phyloP scores from a whole-genome alignment of 2,888 invertebrate genomes.

The Unio pictorum region DNA sequence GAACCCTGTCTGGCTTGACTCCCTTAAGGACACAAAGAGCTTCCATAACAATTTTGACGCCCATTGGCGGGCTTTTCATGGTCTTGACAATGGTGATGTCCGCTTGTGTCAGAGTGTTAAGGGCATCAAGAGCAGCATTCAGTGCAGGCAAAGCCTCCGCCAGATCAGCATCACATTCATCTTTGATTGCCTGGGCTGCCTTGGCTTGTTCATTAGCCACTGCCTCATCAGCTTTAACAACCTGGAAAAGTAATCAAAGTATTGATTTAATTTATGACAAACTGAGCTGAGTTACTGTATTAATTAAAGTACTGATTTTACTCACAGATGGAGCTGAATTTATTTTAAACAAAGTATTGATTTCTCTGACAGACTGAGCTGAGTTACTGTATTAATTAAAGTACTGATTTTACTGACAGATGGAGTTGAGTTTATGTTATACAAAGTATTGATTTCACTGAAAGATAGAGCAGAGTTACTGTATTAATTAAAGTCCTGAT shows the following conservation, averaged over 20 bases:
- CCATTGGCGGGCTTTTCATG: conserved; percentile 71
- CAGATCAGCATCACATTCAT: conserved; percentile 72
- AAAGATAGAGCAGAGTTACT: too few species aligned
- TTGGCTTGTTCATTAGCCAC: conserved; percentile 80
- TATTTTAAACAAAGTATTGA: too few species aligned
- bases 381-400: too few species aligned
- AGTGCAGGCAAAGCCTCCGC: conserved; percentile 72
- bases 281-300: too few species aligned
- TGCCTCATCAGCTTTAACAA: conserved; percentile 94
- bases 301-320: too few species aligned
- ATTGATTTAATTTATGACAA: background rate
- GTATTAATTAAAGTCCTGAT: too few species aligned
- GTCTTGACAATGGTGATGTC: conserved; percentile 72
- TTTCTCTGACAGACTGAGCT: too few species aligned
- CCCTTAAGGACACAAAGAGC: conserved; percentile 72
- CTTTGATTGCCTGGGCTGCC: conserved; percentile 71
- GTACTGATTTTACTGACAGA: too few species aligned
- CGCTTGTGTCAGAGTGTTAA: conserved; percentile 71
- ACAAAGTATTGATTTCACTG: too few species aligned
- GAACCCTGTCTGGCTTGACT: conserved; percentile 71
- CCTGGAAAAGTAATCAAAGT: conserved; percentile 67
- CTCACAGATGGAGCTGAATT: too few species aligned
- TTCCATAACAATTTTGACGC: conserved; percentile 71
- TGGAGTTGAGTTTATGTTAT: too few species aligned
- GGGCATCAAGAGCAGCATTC: conserved; percentile 70